Evolutionary conservation across 23 tunicate species (phyloP).

Genomic region (Ciona savignyi): DNA sequence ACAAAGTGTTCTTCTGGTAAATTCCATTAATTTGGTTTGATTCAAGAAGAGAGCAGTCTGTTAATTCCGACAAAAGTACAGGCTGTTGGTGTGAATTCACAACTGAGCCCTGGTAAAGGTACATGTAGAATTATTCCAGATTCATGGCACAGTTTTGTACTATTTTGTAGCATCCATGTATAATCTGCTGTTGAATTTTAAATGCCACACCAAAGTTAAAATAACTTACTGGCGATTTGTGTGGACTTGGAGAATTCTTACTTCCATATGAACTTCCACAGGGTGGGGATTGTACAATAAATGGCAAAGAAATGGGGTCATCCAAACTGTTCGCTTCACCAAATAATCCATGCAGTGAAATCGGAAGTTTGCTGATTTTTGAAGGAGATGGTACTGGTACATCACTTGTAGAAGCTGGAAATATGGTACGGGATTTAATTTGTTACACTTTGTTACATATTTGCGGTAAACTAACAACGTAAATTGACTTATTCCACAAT

Average conservation of each 20-base stretch:
- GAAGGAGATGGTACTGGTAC: background rate
- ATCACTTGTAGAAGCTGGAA: background rate
- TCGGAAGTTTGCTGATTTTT: conserved; percentile 4
- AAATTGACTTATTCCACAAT: too few relatives aligned
- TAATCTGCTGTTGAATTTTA: too few relatives aligned
- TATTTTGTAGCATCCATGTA: too few relatives aligned
- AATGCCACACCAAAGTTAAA: too few relatives aligned
- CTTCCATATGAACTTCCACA: background rate
- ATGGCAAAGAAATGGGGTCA: conserved; percentile 12
- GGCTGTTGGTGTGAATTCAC: background rate
- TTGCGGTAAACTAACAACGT: too few relatives aligned
- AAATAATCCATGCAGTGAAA: conserved; percentile 79
- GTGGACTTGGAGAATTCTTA: background rate
- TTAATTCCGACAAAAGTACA: background rate
- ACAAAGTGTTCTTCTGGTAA: background rate
- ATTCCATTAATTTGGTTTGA: background rate
- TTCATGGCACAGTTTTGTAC: too few relatives aligned
- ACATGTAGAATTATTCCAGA: too few relatives aligned
- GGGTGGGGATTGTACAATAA: background rate
- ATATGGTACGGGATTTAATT: too few relatives aligned
- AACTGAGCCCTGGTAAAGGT: background rate
- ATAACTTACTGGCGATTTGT: background rate
- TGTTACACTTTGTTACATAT: too few relatives aligned
- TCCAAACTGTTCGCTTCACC: conserved; percentile 60
- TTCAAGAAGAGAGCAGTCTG: background rate